Percentiles rank a stretch among this genome's conserved stretches.
phyloP scores from a whole-genome alignment of 2,113 vertebrate species.

The Struthidea cinerea region DNA sequence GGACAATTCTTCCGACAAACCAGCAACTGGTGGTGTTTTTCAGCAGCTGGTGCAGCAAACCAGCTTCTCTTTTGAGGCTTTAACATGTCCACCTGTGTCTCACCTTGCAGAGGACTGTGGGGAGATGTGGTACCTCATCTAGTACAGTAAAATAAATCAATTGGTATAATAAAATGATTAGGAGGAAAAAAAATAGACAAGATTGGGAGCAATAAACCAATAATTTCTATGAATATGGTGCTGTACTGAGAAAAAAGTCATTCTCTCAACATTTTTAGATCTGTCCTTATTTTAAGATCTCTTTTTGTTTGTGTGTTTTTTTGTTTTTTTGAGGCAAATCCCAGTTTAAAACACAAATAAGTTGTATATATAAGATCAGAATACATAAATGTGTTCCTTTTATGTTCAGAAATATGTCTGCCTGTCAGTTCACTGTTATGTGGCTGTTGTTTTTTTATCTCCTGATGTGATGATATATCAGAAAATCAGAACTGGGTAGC shows the following conservation, averaged over 20 bases:
- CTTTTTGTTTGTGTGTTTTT: accelerated
- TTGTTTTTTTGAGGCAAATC: not conserved
- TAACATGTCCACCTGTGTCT: not conserved
- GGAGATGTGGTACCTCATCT: not conserved
- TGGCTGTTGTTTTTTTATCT: not conserved
- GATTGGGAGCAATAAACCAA: not conserved
- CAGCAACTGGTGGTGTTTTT: not conserved
- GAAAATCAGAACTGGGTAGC: not conserved
- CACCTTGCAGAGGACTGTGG: not conserved
- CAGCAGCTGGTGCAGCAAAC: not conserved
- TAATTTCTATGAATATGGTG: not conserved
- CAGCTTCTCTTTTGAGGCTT: not conserved
- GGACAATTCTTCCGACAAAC: not conserved
- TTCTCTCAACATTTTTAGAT: not conserved
- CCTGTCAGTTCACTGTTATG: not conserved
- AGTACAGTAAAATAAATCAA: not conserved
- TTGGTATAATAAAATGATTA: not conserved
- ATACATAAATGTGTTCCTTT: not conserved
- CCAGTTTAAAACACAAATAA: not conserved
- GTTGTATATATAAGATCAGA: not conserved
- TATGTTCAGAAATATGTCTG: not conserved
- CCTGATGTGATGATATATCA: not conserved
- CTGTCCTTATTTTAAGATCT: not conserved
- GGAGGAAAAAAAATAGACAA: not conserved
- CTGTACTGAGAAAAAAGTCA: not conserved